Conservation (phyloP, 2,797 vertebrate species). For the Hydrolagus colliei region DNA sequence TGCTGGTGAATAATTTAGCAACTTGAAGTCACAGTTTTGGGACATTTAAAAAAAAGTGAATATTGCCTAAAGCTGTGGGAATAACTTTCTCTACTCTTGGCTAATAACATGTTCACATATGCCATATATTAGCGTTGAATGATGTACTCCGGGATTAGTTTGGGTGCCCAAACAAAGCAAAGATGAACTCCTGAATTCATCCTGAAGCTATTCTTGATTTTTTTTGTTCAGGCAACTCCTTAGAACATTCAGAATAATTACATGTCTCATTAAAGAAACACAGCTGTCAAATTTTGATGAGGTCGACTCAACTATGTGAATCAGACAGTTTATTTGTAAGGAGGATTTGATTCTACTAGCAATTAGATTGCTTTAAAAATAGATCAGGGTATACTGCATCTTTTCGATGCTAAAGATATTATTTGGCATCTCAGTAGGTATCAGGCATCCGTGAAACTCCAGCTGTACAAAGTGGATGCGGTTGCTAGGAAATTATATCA, state of each 20-base stretch:
- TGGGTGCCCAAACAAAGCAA: background rate
- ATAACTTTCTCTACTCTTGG: background rate
- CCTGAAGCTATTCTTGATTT: background rate
- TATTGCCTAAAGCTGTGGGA: background rate
- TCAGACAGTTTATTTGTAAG: background rate
- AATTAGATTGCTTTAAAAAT: constrained; percentile 3
- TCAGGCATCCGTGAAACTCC: background rate
- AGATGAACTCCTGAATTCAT: background rate
- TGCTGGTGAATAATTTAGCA: background rate
- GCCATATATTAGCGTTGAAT: background rate
- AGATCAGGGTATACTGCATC: background rate
- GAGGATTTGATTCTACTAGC: background rate
- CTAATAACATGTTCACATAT: background rate
- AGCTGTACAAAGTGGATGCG: background rate
- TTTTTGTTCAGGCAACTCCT: background rate
- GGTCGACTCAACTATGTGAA: background rate
- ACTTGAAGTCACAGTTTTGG: background rate
- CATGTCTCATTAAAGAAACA: constrained; percentile 7
- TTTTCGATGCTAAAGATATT: background rate
- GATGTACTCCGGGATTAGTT: background rate
- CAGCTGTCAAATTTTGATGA: background rate
- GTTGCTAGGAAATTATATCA: background rate
- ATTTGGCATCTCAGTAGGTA: background rate
- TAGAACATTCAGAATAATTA: background rate
- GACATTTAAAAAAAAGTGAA: background rate